Conservation (phyloP, 30 jellyfish, hydroid and myxozoan species). For the Hydractinia echinata region DNA sequence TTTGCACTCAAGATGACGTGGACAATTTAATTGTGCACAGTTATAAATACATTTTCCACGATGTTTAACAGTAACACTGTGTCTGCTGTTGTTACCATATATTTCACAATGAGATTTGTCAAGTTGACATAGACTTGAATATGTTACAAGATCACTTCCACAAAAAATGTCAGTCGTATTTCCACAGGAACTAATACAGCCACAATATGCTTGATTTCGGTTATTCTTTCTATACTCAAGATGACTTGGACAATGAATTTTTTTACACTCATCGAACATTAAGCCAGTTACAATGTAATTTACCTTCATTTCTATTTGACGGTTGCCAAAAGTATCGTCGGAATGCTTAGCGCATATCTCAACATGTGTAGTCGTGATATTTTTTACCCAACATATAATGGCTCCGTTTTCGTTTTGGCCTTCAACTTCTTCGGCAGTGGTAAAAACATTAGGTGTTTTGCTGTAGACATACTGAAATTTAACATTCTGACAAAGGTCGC, state of each 20-base stretch:
- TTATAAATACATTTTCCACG: slow-evolving; percentile 10
- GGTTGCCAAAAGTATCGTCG: background rate
- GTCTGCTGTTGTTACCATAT: slow-evolving; percentile 9
- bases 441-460: background rate
- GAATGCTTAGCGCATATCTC: background rate
- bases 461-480: background rate
- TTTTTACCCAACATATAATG: slow-evolving; percentile 8
- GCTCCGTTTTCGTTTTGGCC: background rate
- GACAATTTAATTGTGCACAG: slow-evolving; percentile 13
- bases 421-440: background rate
- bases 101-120: background rate
- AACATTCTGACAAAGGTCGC: slow-evolving; percentile 1
- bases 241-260: slow-evolving; percentile 20
- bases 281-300: slow-evolving; percentile 16
- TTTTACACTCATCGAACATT: background rate
- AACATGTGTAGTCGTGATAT: background rate
- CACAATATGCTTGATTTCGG: slow-evolving; percentile 16
- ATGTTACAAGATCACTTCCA: slow-evolving; percentile 17
- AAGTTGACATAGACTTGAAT: slow-evolving; percentile 3
- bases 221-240: slow-evolving; percentile 2
- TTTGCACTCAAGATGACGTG: slow-evolving; percentile 23
- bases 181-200: slow-evolving; percentile 11
- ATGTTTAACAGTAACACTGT: background rate
- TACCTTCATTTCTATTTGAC: background rate
- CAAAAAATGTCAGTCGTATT: background rate